These are phyloP conservation scores for Melozone crissalis DNA, from an alignment of 2,113 vertebrate species.

Conservation along the genomic window DNA sequence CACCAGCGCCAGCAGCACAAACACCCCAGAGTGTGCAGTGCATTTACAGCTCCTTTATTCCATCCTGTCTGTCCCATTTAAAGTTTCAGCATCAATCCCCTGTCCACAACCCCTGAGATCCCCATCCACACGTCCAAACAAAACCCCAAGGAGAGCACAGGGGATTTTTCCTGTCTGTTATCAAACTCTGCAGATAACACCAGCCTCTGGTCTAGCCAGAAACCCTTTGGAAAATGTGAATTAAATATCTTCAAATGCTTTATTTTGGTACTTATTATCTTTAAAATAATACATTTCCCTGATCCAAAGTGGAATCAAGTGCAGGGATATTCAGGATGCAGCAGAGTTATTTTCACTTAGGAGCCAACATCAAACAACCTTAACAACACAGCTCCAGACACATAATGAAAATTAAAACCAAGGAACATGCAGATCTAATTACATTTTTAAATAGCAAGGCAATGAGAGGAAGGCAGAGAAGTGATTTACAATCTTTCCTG, in stretches of 20 bases:
- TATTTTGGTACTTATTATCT: not conserved
- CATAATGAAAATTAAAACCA: conserved; percentile 50
- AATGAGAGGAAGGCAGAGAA: not conserved
- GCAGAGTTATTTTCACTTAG: not conserved
- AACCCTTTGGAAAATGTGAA: not conserved
- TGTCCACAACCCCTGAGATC: not conserved
- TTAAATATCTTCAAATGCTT: not conserved
- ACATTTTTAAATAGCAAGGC: conserved; percentile 21
- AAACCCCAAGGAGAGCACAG: not conserved
- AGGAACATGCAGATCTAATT: conserved; percentile 44
- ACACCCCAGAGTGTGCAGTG: not conserved
- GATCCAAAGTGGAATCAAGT: not conserved
- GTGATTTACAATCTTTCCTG: conserved; percentile 19
- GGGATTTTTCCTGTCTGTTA: not conserved
- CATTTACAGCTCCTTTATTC: not conserved
- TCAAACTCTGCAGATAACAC: not conserved
- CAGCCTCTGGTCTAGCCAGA: not conserved
- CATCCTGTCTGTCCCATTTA: not conserved
- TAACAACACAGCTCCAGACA: conserved; percentile 11
- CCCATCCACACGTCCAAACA: not conserved
- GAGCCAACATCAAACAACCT: not conserved
- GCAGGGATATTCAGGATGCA: not conserved
- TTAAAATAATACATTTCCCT: not conserved
- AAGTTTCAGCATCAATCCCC: not conserved
- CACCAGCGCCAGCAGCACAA: not conserved